Percentiles rank a stretch among this genome's conserved stretches.
Conservation (phyloP, 2,888 invertebrate genomes). For the Choristoneura rosaceana region DNA sequence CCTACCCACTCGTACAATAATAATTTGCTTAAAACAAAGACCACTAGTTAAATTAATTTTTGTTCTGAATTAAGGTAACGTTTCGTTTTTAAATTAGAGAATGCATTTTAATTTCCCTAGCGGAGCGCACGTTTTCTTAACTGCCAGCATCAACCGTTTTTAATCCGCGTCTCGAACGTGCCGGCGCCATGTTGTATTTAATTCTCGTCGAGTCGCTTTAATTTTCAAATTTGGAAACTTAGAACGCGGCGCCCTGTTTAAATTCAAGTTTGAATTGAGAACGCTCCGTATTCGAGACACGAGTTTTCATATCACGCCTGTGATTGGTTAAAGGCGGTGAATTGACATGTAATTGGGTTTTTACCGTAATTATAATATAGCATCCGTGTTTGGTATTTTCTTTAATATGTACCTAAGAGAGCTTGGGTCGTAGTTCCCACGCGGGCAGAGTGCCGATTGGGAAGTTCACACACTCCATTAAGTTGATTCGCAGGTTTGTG, state of each 20-base stretch:
- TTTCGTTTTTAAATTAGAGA: background rate
- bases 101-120: conserved; percentile 7
- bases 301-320: conserved; percentile 76
- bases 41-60: background rate
- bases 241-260: conserved; percentile 74
- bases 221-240: conserved; percentile 83
- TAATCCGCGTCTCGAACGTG: conserved; percentile 45
- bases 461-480: too few relatives aligned
- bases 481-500: too few relatives aligned
- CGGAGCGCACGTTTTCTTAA: conserved; percentile 26
- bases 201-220: conserved; percentile 79
- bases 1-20: too few relatives aligned
- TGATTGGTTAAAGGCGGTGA: conserved; percentile 46
- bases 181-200: conserved; percentile 73
- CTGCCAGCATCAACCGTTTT: conserved; percentile 42
- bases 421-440: too few relatives aligned
- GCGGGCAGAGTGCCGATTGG: too few relatives aligned
- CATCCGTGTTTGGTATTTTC: too few relatives aligned
- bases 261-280: conserved; percentile 82
- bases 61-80: too few relatives aligned
- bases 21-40: background rate
- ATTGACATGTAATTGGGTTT: conserved; percentile 22
- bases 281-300: conserved; percentile 77
- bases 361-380: background rate
- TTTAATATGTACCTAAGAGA: too few relatives aligned